Base-by-base conservation (phyloP, 2,113 vertebrate genomes). In the Anhinga rufa region DNA sequence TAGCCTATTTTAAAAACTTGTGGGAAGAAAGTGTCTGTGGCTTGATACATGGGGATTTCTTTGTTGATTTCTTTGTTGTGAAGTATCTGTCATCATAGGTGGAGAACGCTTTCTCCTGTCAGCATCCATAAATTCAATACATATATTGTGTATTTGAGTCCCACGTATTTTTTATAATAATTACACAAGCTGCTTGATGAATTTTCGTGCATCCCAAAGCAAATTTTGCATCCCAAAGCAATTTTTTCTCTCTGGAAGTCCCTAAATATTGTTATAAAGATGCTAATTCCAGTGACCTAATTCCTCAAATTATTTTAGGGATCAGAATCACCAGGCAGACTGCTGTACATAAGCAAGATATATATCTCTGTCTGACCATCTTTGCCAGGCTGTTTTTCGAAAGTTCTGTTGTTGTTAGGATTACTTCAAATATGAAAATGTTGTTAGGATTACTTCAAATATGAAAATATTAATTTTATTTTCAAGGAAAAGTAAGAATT, bases 91-190 rank as follows among this genome's bases (percentile, higher is more conserved):
- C 38, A 20, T 21, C 13, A 3, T 2, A 65, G 32, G 11, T 29
- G 29, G 48, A 44, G 31, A 75, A 84, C 19, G 5, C 17, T 42
- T 69, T 62, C 12, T 75, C 12, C 31, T 60, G 15, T 61, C 34
- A 55, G 31, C 69, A n/a, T 61, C 42, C 1, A 1, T 48, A 74
- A 32, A 15, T 74, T 61, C 40, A n/a, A 38, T 81, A 20, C 64
- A 25, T 4, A 7, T 64, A 3, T 4, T 1, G 0, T 58, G 6
- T 51, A 21, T 34, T 68, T 49, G 24, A 75, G 48, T 68, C 21
- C 17, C 51, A 10, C 1, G 1, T 61, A 32, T 44, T 52, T 83
- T 64, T 81, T 4, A 3, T 70, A 44, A 38, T 52, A 91, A 89
- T 83, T 51, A 34, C 29, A 38, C 29, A 55, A 79, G 22, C 21